These are phyloP conservation scores for Nannobrachium achirus DNA, from an alignment of 2,113 vertebrate species.

Conservation along the genomic window DNA sequence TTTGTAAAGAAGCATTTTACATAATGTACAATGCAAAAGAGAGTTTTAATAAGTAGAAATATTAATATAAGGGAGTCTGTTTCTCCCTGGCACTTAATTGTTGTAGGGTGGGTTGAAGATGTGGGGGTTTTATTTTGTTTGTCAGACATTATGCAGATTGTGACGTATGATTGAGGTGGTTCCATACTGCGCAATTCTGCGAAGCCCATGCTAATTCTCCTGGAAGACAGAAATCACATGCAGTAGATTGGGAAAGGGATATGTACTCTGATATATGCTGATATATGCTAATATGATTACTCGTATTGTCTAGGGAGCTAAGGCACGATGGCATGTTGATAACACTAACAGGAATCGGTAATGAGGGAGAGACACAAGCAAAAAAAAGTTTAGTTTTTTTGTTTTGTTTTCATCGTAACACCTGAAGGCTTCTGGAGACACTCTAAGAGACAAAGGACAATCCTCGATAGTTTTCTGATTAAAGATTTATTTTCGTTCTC, in stretches of 20 bases:
- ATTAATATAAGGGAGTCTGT: constrained; percentile 6
- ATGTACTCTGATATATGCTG: not conserved
- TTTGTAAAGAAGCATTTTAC: constrained; percentile 37
- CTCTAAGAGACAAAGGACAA: constrained; percentile 24
- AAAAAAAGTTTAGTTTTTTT: not conserved
- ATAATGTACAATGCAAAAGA: constrained; percentile 17
- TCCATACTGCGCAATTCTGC: not conserved
- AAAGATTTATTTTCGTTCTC: constrained; percentile 4
- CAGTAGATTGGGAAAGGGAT: not conserved
- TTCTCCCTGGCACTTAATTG: not conserved
- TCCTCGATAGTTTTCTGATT: constrained; percentile 25
- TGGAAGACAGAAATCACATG: not conserved
- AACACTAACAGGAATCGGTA: constrained; percentile 29
- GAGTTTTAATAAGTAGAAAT: constrained; percentile 27
- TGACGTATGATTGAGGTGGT: not conserved
- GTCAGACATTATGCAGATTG: not conserved
- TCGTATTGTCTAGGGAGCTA: not conserved
- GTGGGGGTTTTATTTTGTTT: not conserved
- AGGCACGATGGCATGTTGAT: not conserved
- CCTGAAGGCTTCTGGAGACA: not conserved
- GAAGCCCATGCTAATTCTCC: not conserved
- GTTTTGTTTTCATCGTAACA: not conserved
- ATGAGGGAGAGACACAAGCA: too few relatives aligned
- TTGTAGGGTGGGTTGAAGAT: not conserved
- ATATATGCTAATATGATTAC: not conserved